Evolutionary conservation across 2,797 vertebrate genomes (phyloP).

Genomic region (Tokudaia tokunoshimensis): DNA sequence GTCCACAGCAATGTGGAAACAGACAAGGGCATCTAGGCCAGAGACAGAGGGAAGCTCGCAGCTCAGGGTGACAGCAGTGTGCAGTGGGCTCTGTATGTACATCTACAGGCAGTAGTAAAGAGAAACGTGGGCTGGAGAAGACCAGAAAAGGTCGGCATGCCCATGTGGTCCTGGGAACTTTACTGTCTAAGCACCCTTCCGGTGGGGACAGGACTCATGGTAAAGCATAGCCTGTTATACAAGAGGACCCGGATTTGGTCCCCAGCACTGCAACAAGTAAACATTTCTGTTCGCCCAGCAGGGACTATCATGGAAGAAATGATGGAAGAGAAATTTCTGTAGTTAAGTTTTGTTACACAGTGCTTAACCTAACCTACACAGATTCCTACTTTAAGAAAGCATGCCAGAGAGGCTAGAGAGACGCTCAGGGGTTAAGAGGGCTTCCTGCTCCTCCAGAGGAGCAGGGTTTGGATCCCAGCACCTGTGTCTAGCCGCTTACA

Average conservation of each 20-base stretch:
- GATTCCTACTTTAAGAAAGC: not conserved
- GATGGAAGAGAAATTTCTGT: not conserved
- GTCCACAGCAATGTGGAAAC: not conserved
- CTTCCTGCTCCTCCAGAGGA: too few species aligned
- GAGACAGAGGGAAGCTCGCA: not conserved
- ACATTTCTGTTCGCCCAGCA: not conserved
- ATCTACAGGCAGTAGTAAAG: not conserved
- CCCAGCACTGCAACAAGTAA: not conserved
- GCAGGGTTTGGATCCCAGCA: not conserved
- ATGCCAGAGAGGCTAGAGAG: not conserved
- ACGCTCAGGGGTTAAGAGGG: not conserved
- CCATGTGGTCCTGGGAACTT: not conserved
- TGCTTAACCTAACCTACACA: not conserved
- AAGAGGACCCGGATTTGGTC: not conserved
- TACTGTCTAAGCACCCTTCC: not conserved
- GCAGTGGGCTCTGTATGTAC: not conserved
- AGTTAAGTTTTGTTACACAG: not conserved
- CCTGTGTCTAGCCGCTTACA: not conserved
- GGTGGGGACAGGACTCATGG: not conserved
- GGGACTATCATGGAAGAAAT: not conserved
- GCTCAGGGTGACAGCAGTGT: not conserved
- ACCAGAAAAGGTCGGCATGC: not conserved
- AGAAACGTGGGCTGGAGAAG: not conserved
- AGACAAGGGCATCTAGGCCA: not conserved
- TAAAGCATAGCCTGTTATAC: not conserved